These are phyloP conservation scores for Macrostomum lignano DNA, from an alignment of 1,140 invertebrate genomes.

Conservation along the genomic window DNA sequence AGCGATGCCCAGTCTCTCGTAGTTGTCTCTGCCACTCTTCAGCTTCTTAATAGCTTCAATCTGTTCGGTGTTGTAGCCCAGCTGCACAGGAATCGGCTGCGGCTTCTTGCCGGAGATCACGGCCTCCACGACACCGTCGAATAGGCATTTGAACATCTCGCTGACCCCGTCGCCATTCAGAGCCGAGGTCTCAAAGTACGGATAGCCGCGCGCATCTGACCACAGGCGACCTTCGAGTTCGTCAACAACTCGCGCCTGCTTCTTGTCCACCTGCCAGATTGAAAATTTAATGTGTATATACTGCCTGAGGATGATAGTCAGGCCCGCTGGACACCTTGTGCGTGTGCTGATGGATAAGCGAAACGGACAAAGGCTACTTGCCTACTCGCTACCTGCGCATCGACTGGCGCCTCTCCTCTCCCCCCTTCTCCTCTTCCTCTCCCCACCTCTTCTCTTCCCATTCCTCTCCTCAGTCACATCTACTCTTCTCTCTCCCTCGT, in stretches of 20 bases:
- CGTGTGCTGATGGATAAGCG: too few species aligned
- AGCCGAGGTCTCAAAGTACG: constrained; percentile 28
- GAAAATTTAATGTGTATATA: too few species aligned
- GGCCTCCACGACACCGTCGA: constrained; percentile 19
- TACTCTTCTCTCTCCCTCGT: too few species aligned
- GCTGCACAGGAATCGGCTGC: constrained; percentile 14
- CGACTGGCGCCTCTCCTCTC: too few species aligned
- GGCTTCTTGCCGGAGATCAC: constrained; percentile 21
- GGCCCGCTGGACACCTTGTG: too few species aligned
- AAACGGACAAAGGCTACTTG: too few species aligned
- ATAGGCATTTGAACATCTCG: constrained; percentile 21
- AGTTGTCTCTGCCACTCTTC: constrained; percentile 21
- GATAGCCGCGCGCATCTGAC: constrained; percentile 22
- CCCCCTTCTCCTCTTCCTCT: too few species aligned
- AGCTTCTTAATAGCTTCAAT: constrained; percentile 24
- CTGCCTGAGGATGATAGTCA: too few species aligned
- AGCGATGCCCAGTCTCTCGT: constrained; percentile 19
- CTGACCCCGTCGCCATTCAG: constrained; percentile 20
- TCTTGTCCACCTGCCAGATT: constrained; percentile 13
- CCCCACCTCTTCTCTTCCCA: too few species aligned
- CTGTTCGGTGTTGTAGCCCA: constrained; percentile 25
- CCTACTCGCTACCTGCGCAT: too few species aligned
- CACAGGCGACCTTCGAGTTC: constrained; percentile 21
- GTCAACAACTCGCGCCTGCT: constrained; percentile 16
- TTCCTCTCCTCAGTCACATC: too few species aligned